phyloP scores from a whole-genome alignment of 2,888 invertebrate species.

The Thereva nobilitata region DNA sequence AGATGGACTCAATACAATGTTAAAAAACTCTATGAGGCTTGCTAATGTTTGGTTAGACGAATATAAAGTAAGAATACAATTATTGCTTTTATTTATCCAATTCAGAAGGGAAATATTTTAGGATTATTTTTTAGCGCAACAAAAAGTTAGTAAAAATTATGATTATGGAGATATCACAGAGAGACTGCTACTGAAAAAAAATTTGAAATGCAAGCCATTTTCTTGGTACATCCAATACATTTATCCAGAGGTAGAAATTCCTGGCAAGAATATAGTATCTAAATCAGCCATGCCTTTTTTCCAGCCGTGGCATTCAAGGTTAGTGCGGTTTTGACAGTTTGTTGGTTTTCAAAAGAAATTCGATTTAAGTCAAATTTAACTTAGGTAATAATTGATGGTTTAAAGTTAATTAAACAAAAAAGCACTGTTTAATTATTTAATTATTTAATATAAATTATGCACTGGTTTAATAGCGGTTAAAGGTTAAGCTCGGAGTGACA shows the following conservation, averaged over 20 bases:
- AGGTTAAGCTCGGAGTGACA: too few relatives aligned
- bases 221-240: slow-evolving; percentile 92
- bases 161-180: slow-evolving; percentile 81
- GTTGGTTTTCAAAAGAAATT: background rate
- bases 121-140: slow-evolving; percentile 60
- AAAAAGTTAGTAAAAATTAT: slow-evolving; percentile 60
- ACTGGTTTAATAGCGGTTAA: too few relatives aligned
- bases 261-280: slow-evolving; percentile 61
- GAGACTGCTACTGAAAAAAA: slow-evolving; percentile 70
- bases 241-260: slow-evolving; percentile 85
- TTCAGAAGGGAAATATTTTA: slow-evolving; percentile 54
- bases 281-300: slow-evolving; percentile 63
- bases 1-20: slow-evolving; percentile 81
- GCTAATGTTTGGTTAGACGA: slow-evolving; percentile 98
- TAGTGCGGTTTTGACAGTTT: background rate
- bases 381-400: too few relatives aligned
- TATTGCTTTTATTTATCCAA: background rate
- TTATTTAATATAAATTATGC: too few relatives aligned
- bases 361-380: slow-evolving; percentile 6
- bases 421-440: too few relatives aligned
- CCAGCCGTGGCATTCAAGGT: slow-evolving; percentile 82
- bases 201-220: slow-evolving; percentile 81
- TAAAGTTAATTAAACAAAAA: too few relatives aligned
- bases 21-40: slow-evolving; percentile 87
- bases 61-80: slow-evolving; percentile 56